phyloP scores from a whole-genome alignment of 2,797 vertebrate species.

The Ptychadena robeensis region DNA sequence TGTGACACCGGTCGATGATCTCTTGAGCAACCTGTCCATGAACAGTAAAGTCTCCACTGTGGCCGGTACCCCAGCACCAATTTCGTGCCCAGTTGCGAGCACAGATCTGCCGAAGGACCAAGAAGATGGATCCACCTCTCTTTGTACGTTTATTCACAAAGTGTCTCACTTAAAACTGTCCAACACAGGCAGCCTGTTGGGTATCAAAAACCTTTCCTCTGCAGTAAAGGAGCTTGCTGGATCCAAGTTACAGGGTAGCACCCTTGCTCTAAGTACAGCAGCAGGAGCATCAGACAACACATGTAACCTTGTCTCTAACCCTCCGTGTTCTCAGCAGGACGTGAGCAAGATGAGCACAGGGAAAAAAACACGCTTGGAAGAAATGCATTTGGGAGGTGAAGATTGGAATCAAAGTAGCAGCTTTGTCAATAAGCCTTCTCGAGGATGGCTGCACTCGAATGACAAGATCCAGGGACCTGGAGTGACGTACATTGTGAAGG shows the following conservation, averaged over 20 bases:
- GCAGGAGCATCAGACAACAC: slow-evolving; percentile 80
- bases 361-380: slow-evolving; percentile 86
- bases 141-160: slow-evolving; percentile 97
- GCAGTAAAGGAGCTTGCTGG: slow-evolving; percentile 95
- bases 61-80: slow-evolving; percentile 82
- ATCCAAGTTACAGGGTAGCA: slow-evolving; percentile 92
- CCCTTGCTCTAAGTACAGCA: slow-evolving; percentile 77
- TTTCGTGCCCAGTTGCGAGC: slow-evolving; percentile 83
- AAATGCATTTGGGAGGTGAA: slow-evolving; percentile 80
- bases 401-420: slow-evolving; percentile 82
- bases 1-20: slow-evolving; percentile 97
- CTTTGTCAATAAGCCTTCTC: slow-evolving; percentile 84
- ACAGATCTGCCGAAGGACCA: slow-evolving; percentile 85
- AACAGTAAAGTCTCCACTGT: slow-evolving; percentile 91
- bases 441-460: slow-evolving; percentile 88
- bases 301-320: slow-evolving; percentile 82
- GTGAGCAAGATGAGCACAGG: slow-evolving; percentile 77
- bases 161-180: slow-evolving; percentile 97
- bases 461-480: slow-evolving; percentile 97
- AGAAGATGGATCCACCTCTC: slow-evolving; percentile 92
- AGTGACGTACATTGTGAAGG: slow-evolving; percentile 96
- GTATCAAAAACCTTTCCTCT: slow-evolving; percentile 92
- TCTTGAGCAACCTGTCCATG: slow-evolving; percentile 95
- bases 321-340: slow-evolving; percentile 77
- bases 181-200: slow-evolving; percentile 88